phyloP scores from a whole-genome alignment of 1,140 invertebrate species.

The Diachasma alloeum region DNA sequence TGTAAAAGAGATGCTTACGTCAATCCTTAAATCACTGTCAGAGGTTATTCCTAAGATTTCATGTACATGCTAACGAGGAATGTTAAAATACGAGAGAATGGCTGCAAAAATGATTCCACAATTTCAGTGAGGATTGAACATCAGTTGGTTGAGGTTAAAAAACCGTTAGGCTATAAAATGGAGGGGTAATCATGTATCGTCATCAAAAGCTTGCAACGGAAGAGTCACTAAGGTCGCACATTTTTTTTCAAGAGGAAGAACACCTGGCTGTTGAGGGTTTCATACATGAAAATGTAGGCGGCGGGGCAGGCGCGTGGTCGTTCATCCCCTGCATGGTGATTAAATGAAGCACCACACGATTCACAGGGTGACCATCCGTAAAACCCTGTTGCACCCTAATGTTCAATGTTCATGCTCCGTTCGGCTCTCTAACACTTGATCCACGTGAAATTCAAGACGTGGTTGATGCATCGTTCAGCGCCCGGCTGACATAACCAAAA shows the following conservation, averaged over 20 bases:
- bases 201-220: slow-evolving; percentile 5
- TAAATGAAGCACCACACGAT: slow-evolving; percentile 40
- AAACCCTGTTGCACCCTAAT: slow-evolving; percentile 22
- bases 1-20: too few species aligned
- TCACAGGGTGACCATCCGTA: slow-evolving; percentile 28
- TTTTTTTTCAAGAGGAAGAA: slow-evolving; percentile 3
- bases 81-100: neutral
- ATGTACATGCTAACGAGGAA: neutral
- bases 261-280: slow-evolving; percentile 16
- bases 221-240: neutral
- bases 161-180: slow-evolving; percentile 4
- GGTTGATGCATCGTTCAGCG: neutral
- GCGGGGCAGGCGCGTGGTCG: slow-evolving; percentile 14
- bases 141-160: neutral
- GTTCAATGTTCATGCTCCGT: neutral
- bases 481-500: neutral
- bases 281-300: neutral
- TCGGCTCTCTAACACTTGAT: neutral
- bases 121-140: too few species aligned
- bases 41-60: too few species aligned
- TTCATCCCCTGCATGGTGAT: slow-evolving; percentile 34
- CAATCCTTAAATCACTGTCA: too few species aligned
- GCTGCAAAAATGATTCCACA: neutral
- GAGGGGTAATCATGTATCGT: neutral
- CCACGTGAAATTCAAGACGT: slow-evolving; percentile 13